Base-by-base conservation (phyloP, 1,140 invertebrate species). In the Lycorma delicatula region DNA sequence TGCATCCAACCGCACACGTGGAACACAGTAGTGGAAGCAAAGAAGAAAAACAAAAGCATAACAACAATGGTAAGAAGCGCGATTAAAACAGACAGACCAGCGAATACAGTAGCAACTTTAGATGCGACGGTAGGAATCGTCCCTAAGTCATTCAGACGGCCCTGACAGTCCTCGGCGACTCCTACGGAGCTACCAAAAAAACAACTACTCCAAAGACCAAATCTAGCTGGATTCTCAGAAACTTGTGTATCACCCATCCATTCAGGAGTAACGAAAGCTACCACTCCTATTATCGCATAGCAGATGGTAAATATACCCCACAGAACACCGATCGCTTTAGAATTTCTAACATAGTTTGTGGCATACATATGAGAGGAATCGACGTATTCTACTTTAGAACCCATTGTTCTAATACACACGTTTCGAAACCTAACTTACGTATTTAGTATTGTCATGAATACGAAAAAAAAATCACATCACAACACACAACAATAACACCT, bases 261-360 rank as follows among this genome's bases (percentile, higher is more conserved):
- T 75, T 98, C 93, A 6, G 94, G 93, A 53, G 95, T 95, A 16
- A 97, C 83, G 71, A 98, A 96, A 0, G 93, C 88, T 16, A 98
- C 92, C 56, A 94, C 84, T 54, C 86, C 86, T 66, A 98, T 95
- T 65, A 98, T 97, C 49, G 91, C 90, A 72, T 93, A 97, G 74
- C 94, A 97, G 67, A 97, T 89, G 52, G 91, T 89, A 71, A 98
- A 97, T 63, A 97, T 90, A 20, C 87, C 93, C 96, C 96, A 98
- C 44, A 97, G 77, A 16, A 98, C 92, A 36, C 91, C 93, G 54
- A 98, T 93, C 34, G 94, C 93, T 77, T 94, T 92, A 46, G 91
- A 93, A 79, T 97, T 97, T 66, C 93, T 81, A 38, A 94, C 87
- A 73, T 97, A 97, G 73, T 91, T 94, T 20, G 89, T 89, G 50